Base-by-base conservation (phyloP, 2,888 invertebrate genomes). In the Acronicta psi region DNA sequence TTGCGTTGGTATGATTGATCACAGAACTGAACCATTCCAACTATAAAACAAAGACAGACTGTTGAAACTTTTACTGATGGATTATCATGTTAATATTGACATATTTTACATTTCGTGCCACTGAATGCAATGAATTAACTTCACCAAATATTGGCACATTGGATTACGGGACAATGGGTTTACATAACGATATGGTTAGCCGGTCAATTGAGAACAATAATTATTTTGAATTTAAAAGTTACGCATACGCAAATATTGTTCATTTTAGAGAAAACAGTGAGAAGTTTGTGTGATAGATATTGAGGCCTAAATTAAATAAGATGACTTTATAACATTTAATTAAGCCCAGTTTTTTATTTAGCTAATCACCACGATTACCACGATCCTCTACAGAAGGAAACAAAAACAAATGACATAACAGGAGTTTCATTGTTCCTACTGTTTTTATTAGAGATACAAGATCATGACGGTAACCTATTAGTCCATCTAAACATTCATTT, bases 401-500 rank as follows among this genome's bases (percentile, higher is more conserved):
- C 4, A 6, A 34, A 29, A 29, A 29, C 4, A 29, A 29, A 29
- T 2, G 2, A 29, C 1, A 2, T 2, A 11, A 49, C 11, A 11
- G 18, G 36, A 20, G 20, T 20, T 2, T 4, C 20, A 14, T 20
- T 34, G 5, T 9, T 18, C 36, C 13, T 45, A 60, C 52, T 49
- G 29, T 36, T 38, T 55, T 25, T 54, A 53, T 44, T 47, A 37
- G 37, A 53, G 18, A 51, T 42, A 37, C 16, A 62, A 43, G 47
- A 25, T 37, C 38, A 40, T 46, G 58, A 44, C 51, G 34, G 64
- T 68, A 65, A 80, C 71, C 66, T 74, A 71, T 71, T 65, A 69
- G 75, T 69, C 52, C 68, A 69, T 73, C 62, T 69, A 64, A 71
- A 60, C 59, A 68, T 73, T 78, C 71, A 81, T 73, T 72, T 69